These are phyloP conservation scores for Verasper variegatus DNA, from an alignment of 2,113 vertebrate genomes.

Conservation along the genomic window DNA sequence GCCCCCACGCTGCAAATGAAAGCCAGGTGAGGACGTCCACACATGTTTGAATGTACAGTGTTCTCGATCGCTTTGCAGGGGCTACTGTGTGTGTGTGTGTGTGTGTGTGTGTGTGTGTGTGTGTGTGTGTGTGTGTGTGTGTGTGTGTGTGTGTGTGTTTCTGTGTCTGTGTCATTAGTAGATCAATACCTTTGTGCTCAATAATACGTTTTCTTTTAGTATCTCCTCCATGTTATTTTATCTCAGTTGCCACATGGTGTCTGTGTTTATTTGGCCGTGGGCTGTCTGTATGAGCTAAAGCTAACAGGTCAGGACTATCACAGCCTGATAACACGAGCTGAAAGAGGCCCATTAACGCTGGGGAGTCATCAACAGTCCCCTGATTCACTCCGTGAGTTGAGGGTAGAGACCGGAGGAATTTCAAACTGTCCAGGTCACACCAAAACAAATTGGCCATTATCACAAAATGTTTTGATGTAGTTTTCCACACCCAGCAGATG, in stretches of 20 bases:
- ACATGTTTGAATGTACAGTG: background rate
- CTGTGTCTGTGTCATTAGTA: background rate
- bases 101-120: constrained; percentile 3
- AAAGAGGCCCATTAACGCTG: constrained; percentile 49
- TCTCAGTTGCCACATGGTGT: constrained; percentile 41
- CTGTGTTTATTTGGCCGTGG: constrained; percentile 53
- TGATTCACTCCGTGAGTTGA: background rate
- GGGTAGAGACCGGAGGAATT: background rate
- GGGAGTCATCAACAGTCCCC: constrained; percentile 35
- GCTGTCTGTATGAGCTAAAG: constrained; percentile 51
- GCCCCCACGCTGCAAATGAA: constrained; percentile 54
- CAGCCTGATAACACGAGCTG: constrained; percentile 44
- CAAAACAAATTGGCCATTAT: background rate
- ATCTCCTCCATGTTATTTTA: constrained; percentile 42
- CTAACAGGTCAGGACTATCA: constrained; percentile 57
- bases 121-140: background rate
- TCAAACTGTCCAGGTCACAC: background rate
- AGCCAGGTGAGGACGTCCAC: constrained; percentile 61
- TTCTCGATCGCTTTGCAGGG: background rate
- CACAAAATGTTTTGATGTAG: background rate
- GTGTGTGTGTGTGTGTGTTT: background rate
- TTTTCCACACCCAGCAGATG: constrained; percentile 13
- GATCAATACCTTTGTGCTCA: background rate
- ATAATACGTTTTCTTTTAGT: constrained; percentile 3
- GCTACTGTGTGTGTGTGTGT: background rate